Evolutionary conservation across 2,888 invertebrate species (phyloP).

Genomic region (Diplolepis rosae): DNA sequence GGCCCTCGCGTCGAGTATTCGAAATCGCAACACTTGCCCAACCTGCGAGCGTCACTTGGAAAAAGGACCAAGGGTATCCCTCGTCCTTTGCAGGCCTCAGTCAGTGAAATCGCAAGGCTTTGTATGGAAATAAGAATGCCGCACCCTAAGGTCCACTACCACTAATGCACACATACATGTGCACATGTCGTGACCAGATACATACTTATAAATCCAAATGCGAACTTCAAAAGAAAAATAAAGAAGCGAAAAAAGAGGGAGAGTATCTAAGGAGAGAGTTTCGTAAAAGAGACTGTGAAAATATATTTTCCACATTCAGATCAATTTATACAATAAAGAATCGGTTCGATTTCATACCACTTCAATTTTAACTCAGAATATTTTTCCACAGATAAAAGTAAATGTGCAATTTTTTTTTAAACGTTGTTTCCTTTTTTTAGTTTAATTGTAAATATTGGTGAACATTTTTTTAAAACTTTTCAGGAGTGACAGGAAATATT

Average conservation of each 20-base stretch:
- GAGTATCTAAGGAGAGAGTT: background rate
- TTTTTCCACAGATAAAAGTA: too few relatives aligned
- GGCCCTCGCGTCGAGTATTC: constrained; percentile 35
- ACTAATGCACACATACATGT: background rate
- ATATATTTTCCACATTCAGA: background rate
- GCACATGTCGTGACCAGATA: background rate
- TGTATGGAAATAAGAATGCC: constrained; percentile 37
- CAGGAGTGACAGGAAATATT: too few relatives aligned
- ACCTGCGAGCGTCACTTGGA: constrained; percentile 34
- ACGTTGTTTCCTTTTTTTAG: too few relatives aligned
- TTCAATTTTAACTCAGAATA: too few relatives aligned
- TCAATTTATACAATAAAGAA: too few relatives aligned
- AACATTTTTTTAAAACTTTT: too few relatives aligned
- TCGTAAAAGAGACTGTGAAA: background rate
- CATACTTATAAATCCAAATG: background rate
- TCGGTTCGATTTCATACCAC: too few relatives aligned
- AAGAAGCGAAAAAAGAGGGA: background rate
- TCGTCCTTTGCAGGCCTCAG: constrained; percentile 34
- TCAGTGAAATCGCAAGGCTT: constrained; percentile 24
- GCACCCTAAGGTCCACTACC: constrained; percentile 1
- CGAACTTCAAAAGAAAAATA: background rate
- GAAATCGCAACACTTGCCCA: constrained; percentile 50
- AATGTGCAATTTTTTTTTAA: too few relatives aligned
- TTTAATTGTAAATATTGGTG: too few relatives aligned
- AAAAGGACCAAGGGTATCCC: constrained; percentile 36